Base-by-base conservation (phyloP, 2,113 vertebrate species). In the Dolichotis patagonum region DNA sequence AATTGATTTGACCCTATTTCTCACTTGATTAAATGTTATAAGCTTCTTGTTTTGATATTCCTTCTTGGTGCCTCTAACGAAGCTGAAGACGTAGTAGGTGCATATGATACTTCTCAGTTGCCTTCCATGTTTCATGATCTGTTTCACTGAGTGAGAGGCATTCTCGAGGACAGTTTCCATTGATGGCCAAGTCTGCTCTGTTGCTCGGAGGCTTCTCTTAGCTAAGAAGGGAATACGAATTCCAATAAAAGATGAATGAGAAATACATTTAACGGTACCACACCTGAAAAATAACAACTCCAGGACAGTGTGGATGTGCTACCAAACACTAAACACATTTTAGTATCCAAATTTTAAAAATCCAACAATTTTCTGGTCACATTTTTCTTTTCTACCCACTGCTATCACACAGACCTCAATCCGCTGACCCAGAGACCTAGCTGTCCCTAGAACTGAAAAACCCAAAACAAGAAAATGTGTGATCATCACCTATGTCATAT, bases 161-260 rank as follows among this genome's bases (percentile, higher is more conserved):
- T 85, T 75, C 81, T 58, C 20, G 5, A 49, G 73, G 62, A 41
- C 41, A 22, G 67, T 35, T 69, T 84, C 52, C 73, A 73, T 52
- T 16, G 43, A 73, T 22, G 32, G 10, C 41, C 85, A 56, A n/a
- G 58, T 80, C 41, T n/a, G 71, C 67, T 1, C 5, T 30, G 3
- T 52, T 88, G 43, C 65, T 85, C 92, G 63, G 71, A 71, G 83
- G 94, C 19, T 75, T n/a, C 62, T 69, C 73, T 94, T 19, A 58
- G 38, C 88, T 85, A 20, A 56, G 89, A 69, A 65, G 38, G 78
- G 69, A 87, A 43, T 46, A 4, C 69, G 49, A 83, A 46, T 43
- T 73, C 43, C 84, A 69, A 73, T 71, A 63, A 58, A 80, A 52
- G 35, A 90, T n/a, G 46, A 56, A 46, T 7, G 30, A 60, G n/a